phyloP scores from a whole-genome alignment of 1,140 invertebrate genomes.

The Brachionus asplanchnoidis region DNA sequence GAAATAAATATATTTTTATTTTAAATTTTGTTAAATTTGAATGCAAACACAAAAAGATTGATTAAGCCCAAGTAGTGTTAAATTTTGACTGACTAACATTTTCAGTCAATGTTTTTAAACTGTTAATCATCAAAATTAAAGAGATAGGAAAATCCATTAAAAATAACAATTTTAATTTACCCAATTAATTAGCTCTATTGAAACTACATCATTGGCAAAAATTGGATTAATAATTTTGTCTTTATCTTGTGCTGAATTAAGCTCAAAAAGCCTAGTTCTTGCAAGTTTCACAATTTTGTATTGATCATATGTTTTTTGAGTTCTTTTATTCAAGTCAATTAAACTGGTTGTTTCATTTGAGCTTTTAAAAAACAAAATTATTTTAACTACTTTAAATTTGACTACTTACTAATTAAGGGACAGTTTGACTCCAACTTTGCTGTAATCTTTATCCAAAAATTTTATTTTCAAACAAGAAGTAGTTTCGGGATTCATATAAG shows the following conservation, averaged over 20 bases:
- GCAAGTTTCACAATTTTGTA: neutral
- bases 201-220: neutral
- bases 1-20: no score
- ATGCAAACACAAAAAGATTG: no score
- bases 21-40: no score
- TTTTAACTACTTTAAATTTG: neutral
- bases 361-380: neutral
- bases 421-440: neutral
- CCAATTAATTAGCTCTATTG: neutral
- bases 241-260: neutral
- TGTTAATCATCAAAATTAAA: no score
- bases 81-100: no score
- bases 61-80: no score
- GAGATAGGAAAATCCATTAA: neutral
- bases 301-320: neutral
- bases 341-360: neutral
- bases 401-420: neutral
- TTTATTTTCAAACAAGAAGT: neutral
- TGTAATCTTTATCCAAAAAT: neutral
- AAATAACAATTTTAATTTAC: neutral
- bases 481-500: neutral
- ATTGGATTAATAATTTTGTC: neutral
- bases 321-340: conserved; percentile 30
- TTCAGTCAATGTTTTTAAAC: no score
- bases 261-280: neutral